Base-by-base conservation (phyloP, 2,888 invertebrate species). In the Philereme vetulata region DNA sequence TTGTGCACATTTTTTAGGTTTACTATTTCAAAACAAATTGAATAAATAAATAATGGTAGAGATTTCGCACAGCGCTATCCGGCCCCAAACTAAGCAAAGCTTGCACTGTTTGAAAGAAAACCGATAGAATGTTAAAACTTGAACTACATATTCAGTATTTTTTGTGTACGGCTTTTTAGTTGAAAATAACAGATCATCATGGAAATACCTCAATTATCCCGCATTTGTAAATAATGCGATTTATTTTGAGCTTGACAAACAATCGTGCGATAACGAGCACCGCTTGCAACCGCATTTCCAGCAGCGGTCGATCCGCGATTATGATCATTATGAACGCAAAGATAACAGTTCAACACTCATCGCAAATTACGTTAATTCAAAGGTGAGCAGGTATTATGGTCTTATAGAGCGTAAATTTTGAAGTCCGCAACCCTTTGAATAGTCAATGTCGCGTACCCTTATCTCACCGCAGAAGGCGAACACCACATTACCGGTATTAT, bases 371-470 rank as follows among this genome's bases (percentile, higher is more conserved):
- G 78, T 78, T 75, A 76, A 80, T 74, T 75, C 77, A 80, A 80
- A 85, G 80, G 80, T 83, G 73, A 69, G 70, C 80, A 84, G 84
- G 83, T 88, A 88, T 88, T 88, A 85, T 81, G 81, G 76, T 86
- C 84, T 88, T 91, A 91, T 91, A 89, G 91, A 90, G 89, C 90
- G 88, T 86, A 88, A 91, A 91, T 92, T 91, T 90, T 88, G 89
- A 89, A 83, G 89, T 90, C 91, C 90, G 80, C 91, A 90, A 85
- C 91, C 90, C 91, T 92, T 92, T 92, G 91, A 91, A 92, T 91
- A 92, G 90, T 90, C 91, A 90, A 91, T 91, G 90, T 90, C 91
- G 91, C 89, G 86, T 87, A 86, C 90, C 90, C 90, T 92, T 92
- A 92, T 92, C 92, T 91, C 84, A 82, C 90, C 90, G 81, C 90